Evolutionary conservation across 2,113 vertebrate species (phyloP).

Genomic region (sheep (Ovis aries)): DNA sequence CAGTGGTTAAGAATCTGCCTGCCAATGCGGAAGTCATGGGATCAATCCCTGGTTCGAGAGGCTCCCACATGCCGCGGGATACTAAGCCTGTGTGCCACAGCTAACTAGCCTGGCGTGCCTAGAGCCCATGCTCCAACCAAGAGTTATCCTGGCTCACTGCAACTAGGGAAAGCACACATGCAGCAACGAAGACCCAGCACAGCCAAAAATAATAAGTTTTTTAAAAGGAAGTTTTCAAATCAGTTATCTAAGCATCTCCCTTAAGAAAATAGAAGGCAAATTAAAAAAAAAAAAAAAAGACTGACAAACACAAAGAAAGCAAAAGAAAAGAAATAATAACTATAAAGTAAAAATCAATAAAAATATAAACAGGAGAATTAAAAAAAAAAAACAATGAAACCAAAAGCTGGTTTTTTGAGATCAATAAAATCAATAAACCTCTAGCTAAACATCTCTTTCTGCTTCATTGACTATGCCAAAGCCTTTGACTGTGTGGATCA

Average conservation of each 20-base stretch:
- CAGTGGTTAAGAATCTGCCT: neutral
- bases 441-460: neutral
- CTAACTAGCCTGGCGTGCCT: neutral
- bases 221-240: neutral
- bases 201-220: neutral
- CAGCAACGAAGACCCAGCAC: neutral
- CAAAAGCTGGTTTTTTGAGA: neutral
- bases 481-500: neutral
- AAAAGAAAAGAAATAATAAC: neutral
- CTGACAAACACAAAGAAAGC: neutral
- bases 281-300: neutral
- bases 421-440: neutral
- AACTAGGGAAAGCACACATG: neutral
- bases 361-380: neutral
- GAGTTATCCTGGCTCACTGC: neutral
- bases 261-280: neutral
- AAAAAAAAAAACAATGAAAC: neutral
- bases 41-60: neutral
- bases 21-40: neutral
- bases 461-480: neutral
- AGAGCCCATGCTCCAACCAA: neutral
- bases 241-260: neutral
- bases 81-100: neutral
- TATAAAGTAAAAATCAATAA: neutral
- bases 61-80: fast-evolving